Base-by-base conservation (phyloP, 2,888 invertebrate genomes). In the Altica lythri region DNA sequence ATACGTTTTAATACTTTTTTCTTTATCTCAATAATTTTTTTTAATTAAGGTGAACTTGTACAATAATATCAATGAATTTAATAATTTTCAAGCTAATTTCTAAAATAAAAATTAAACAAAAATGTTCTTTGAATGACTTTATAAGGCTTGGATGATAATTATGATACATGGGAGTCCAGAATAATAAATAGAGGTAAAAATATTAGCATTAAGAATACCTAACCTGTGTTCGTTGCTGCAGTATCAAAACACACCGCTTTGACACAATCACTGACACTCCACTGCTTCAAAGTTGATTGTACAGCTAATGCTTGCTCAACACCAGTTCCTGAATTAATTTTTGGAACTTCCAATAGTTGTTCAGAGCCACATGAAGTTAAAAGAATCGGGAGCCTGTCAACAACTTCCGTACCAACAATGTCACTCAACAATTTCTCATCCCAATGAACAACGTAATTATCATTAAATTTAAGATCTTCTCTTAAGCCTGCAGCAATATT, bases 331-430 rank as follows among this genome's bases (percentile, higher is more conserved):
- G 30, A 13, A 18, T 16, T 9, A 4, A 42, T n/a, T 42, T 50
- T 50, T 40, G 50, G 50, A 13, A 50, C 42, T 40, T 42, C 50
- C 16, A 50, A 32, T 29, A 50, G 18, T 42, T 50, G 42, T 40
- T 50, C 50, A 42, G 12, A 19, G 14, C 40, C 49, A 40, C 6
- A 19, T 27, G 29, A 1, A 1, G 38, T 29, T 29, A 49, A 14
- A 38, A 49, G 16, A 25, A 40, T 16, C 13, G 49, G 40, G n/a
- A 49, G 38, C 14, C 49, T 22, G n/a, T 49, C 49, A 4, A 48
- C 48, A 22, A 19, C 9, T 10, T 37, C 16, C 4, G 19, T 8
- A 29, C 29, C 29, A 8, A 9, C 9, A 1, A 29, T 29, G 4
- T 29, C 29, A 12, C 12, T 10, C n/a, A 49, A 29, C 1, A 49